These are phyloP conservation scores for Nesoenas mayeri DNA, from an alignment of 2,113 vertebrate genomes.

Conservation along the genomic window DNA sequence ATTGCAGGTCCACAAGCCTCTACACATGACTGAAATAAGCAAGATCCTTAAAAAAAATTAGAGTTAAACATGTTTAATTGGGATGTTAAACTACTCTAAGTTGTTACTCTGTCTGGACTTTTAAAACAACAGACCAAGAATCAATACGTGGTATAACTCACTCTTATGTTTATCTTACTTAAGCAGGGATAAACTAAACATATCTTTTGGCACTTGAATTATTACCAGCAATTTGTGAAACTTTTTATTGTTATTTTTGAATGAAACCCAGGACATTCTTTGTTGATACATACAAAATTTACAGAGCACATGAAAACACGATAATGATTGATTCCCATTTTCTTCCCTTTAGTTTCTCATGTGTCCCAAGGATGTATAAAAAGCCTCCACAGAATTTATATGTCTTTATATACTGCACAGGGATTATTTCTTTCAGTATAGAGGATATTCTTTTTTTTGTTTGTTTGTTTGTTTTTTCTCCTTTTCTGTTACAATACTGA, in stretches of 20 bases:
- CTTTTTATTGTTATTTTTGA: neutral
- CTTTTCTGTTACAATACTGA: neutral
- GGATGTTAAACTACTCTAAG: neutral
- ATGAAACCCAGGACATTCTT: neutral
- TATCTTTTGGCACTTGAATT: neutral
- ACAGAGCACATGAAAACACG: neutral
- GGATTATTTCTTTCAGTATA: neutral
- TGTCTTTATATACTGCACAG: neutral
- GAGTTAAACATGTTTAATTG: neutral
- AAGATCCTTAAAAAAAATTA: neutral
- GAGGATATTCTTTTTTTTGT: rapidly evolving
- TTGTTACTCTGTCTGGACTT: neutral
- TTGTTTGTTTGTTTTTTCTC: too few relatives aligned
- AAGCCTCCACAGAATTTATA: neutral
- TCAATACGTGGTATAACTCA: neutral
- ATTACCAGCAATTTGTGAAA: neutral
- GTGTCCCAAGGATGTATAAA: neutral
- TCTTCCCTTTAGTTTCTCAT: neutral
- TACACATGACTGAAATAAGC: neutral
- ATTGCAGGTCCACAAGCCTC: neutral
- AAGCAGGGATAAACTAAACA: neutral
- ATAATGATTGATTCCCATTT: neutral
- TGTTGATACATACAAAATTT: neutral
- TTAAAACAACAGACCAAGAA: neutral
- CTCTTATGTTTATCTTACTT: neutral